Percentiles rank a stretch among this genome's conserved stretches.
Evolutionary conservation across 2,888 invertebrate species (phyloP).

Genomic region (Xanthorhoe spadicearia): DNA sequence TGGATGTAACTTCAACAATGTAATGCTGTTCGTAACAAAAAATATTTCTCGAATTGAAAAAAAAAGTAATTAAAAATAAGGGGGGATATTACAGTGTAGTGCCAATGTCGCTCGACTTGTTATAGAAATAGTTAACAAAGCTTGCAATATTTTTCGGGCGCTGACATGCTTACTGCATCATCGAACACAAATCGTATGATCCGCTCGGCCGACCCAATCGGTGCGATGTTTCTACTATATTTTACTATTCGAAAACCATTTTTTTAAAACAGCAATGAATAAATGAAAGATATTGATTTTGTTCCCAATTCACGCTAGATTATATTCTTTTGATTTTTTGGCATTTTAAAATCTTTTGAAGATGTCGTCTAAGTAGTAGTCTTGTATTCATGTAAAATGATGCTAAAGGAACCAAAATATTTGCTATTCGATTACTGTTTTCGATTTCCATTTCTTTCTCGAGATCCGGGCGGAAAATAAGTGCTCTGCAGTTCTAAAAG

Average conservation of each 20-base stretch:
- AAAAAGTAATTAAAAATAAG: too few relatives aligned
- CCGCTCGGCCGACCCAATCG: neutral
- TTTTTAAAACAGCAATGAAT: too few relatives aligned
- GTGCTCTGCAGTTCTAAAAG: neutral
- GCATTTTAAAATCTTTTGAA: too few relatives aligned
- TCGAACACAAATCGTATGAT: neutral
- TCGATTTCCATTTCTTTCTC: neutral
- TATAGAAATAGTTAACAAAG: neutral
- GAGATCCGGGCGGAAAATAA: constrained; percentile 1
- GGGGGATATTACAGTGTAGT: neutral
- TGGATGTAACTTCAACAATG: too few relatives aligned
- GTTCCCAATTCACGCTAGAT: too few relatives aligned
- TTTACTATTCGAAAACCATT: neutral
- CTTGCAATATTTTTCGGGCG: neutral
- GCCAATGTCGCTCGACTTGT: neutral
- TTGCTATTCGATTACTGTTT: neutral
- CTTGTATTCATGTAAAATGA: too few relatives aligned
- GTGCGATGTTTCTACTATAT: neutral
- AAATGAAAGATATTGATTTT: too few relatives aligned
- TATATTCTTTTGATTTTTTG: too few relatives aligned
- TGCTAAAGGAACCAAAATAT: too few relatives aligned
- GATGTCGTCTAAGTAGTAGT: too few relatives aligned
- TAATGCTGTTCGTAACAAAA: too few relatives aligned
- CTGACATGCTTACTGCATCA: neutral
- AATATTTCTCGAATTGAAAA: too few relatives aligned